phyloP scores from a whole-genome alignment of 2,888 invertebrate genomes.

The Acanthosepion pharaonis region DNA sequence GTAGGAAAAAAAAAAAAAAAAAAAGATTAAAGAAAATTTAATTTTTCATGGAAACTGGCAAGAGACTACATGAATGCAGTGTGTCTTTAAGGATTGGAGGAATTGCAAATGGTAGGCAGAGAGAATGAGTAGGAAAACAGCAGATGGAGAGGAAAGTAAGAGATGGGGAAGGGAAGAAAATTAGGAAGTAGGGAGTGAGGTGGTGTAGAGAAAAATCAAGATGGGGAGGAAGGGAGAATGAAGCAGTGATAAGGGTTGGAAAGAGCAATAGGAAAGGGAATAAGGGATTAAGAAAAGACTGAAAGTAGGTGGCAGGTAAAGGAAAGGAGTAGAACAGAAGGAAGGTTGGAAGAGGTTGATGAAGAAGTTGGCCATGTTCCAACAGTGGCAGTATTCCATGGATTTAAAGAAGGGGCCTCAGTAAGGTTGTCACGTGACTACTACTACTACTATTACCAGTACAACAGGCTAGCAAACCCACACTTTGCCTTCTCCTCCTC shows the following conservation, averaged over 20 bases:
- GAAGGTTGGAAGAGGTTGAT: constrained; percentile 33
- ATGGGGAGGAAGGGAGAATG: neutral
- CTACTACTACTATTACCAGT: neutral
- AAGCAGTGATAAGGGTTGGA: neutral
- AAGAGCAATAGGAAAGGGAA: neutral
- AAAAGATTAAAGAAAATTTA: too few species aligned
- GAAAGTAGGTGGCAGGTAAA: constrained; percentile 33
- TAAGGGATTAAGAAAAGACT: neutral
- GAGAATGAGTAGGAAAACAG: neutral
- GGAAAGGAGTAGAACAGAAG: neutral
- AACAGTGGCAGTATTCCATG: constrained; percentile 33
- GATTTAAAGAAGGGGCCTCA: neutral
- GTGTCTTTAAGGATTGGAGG: neutral
- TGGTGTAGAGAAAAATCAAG: neutral
- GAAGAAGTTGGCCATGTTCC: constrained; percentile 12
- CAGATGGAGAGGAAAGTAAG: constrained; percentile 4
- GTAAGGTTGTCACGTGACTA: neutral
- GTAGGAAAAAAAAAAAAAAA: too few species aligned
- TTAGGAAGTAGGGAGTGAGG: neutral
- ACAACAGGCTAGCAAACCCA: too few species aligned
- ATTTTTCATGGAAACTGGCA: too few species aligned
- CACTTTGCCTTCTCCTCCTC: too few species aligned
- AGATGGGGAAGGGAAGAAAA: neutral
- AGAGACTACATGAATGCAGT: too few species aligned
- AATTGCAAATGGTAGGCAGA: neutral